phyloP scores from a whole-genome alignment of 1,140 invertebrate genomes.

The Octopus sinensis region DNA sequence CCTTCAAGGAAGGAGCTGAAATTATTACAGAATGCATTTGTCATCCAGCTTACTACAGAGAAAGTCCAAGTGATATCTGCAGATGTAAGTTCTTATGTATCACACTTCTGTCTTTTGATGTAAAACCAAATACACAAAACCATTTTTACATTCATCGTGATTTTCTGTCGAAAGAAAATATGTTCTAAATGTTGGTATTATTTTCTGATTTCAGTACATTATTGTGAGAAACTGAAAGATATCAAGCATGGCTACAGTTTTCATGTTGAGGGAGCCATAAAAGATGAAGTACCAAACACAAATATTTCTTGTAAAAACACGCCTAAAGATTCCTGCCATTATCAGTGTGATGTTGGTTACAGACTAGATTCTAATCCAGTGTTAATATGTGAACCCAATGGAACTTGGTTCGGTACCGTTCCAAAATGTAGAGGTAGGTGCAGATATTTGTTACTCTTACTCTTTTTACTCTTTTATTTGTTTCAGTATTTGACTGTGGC shows the following conservation, averaged over 20 bases:
- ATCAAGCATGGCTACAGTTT: slow-evolving; percentile 33
- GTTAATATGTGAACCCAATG: slow-evolving; percentile 32
- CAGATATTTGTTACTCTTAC: no score
- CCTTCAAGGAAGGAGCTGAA: slow-evolving; percentile 23
- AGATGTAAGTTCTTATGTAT: slow-evolving; percentile 16
- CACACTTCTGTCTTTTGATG: no score
- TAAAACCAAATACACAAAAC: no score
- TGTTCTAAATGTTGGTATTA: background rate
- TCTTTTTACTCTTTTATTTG: no score
- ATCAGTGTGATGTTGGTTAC: slow-evolving; percentile 34
- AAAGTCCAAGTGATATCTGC: slow-evolving; percentile 16
- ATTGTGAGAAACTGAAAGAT: slow-evolving; percentile 25
- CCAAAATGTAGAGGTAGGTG: slow-evolving; percentile 35
- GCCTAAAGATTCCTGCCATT: slow-evolving; percentile 40
- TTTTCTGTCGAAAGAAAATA: no score
- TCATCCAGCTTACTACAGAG: slow-evolving; percentile 22
- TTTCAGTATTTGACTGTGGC: no score
- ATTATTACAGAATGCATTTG: slow-evolving; percentile 21
- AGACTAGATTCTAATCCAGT: slow-evolving; percentile 32
- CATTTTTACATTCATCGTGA: no score
- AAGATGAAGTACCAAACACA: slow-evolving; percentile 31
- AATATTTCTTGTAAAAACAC: slow-evolving; percentile 27
- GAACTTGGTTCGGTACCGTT: slow-evolving; percentile 31
- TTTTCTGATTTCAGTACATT: slow-evolving; percentile 21
- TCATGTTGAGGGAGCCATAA: slow-evolving; percentile 26